A percentile compares a stretch with the other conserved stretches of the same genome.
phyloP scores from a whole-genome alignment of 2,888 invertebrate genomes.

The Ashinkailepas kermadecensis region DNA sequence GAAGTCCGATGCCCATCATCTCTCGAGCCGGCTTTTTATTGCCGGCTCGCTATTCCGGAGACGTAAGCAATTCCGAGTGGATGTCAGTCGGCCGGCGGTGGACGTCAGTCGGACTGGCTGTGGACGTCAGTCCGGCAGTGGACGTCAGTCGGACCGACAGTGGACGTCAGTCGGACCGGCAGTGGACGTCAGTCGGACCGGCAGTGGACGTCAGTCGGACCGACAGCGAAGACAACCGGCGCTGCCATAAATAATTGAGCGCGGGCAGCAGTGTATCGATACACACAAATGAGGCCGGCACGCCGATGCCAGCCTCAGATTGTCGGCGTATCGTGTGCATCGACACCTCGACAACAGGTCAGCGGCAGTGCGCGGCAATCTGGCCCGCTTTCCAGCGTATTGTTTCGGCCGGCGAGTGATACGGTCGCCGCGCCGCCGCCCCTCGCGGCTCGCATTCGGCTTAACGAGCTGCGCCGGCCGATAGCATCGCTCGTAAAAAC shows the following conservation, averaged over 20 bases:
- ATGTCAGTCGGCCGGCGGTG: background rate
- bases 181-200: too few relatives aligned
- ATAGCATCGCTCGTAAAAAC: background rate
- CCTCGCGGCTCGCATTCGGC: background rate
- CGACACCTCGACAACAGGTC: background rate
- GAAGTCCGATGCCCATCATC: background rate
- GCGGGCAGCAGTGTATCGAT: background rate
- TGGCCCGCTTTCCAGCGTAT: background rate
- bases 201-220: too few relatives aligned
- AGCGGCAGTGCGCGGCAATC: background rate
- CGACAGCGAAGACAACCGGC: background rate
- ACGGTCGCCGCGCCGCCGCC: background rate
- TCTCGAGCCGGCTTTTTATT: slow-evolving; percentile 13
- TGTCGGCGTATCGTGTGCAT: background rate
- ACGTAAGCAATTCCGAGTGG: slow-evolving; percentile 1
- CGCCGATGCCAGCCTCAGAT: background rate
- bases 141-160: too few relatives aligned
- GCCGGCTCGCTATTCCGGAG: background rate
- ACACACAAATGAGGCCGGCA: background rate
- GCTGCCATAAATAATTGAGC: slow-evolving; percentile 10
- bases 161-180: too few relatives aligned
- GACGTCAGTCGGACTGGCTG: background rate
- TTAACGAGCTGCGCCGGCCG: background rate
- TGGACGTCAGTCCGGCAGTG: too few relatives aligned
- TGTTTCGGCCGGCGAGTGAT: background rate